phyloP scores from a whole-genome alignment of 2,113 vertebrate species.

The Ochotona princeps region DNA sequence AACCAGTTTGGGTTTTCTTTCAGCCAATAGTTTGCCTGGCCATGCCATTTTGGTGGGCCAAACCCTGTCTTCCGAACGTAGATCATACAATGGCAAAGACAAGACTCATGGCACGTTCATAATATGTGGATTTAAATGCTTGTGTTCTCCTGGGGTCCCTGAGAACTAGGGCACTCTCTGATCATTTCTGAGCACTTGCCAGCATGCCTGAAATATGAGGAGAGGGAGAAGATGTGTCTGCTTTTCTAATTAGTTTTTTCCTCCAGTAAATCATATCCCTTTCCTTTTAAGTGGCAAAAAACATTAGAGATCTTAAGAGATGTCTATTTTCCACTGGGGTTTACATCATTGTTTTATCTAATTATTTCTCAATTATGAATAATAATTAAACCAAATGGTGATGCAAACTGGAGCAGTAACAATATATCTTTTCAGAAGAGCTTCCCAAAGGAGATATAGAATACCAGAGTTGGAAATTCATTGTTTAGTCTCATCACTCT shows the following conservation, averaged over 20 bases:
- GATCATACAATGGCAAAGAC: slow-evolving; percentile 77
- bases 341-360: slow-evolving; percentile 81
- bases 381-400: slow-evolving; percentile 81
- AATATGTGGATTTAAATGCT: slow-evolving; percentile 86
- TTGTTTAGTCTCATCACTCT: slow-evolving; percentile 27
- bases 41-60: slow-evolving; percentile 74
- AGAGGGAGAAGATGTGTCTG: slow-evolving; percentile 83
- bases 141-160: slow-evolving; percentile 82
- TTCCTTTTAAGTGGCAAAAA: slow-evolving; percentile 83
- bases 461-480: slow-evolving; percentile 59
- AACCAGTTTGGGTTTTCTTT: slow-evolving; percentile 61
- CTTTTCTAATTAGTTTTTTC: slow-evolving; percentile 86
- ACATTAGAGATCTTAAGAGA: slow-evolving; percentile 76
- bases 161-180: slow-evolving; percentile 86
- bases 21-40: slow-evolving; percentile 68
- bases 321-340: slow-evolving; percentile 79
- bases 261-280: slow-evolving; percentile 76
- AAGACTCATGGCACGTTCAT: slow-evolving; percentile 82
- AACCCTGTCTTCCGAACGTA: slow-evolving; percentile 41
- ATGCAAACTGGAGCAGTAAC: slow-evolving; percentile 79
- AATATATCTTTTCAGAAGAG: slow-evolving; percentile 73
- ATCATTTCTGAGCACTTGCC: slow-evolving; percentile 85
- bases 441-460: slow-evolving; percentile 58
- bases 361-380: slow-evolving; percentile 82
- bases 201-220: slow-evolving; percentile 84